These are phyloP conservation scores for Chalcosyrphus nemorum DNA, from an alignment of 2,888 invertebrate genomes.

Conservation along the genomic window DNA sequence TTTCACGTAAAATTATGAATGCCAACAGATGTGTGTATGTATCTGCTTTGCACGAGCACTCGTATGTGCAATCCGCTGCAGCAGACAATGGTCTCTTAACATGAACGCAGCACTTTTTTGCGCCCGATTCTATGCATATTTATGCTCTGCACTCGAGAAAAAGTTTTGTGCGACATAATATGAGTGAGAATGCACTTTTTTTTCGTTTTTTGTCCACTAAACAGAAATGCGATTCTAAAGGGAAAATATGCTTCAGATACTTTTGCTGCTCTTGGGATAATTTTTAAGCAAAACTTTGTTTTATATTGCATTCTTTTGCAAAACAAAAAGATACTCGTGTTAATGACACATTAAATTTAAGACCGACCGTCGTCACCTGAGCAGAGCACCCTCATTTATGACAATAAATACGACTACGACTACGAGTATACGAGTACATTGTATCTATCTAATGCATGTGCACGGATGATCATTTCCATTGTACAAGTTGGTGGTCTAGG, in stretches of 20 bases:
- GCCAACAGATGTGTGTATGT: constrained; percentile 23
- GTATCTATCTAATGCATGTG: constrained; percentile 29
- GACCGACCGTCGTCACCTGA: constrained; percentile 55
- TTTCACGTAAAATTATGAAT: constrained; percentile 68
- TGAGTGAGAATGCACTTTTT: constrained; percentile 33
- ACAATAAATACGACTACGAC: constrained; percentile 51
- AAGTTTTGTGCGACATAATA: constrained; percentile 56
- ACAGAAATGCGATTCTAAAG: neutral
- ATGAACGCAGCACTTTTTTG: constrained; percentile 28
- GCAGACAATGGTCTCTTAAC: constrained; percentile 61
- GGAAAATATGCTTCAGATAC: neutral
- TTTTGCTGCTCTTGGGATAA: neutral
- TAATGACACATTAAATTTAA: constrained; percentile 69
- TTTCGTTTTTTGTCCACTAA: neutral
- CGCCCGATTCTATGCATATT: constrained; percentile 52
- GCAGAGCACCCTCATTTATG: constrained; percentile 50
- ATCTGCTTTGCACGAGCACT: constrained; percentile 12
- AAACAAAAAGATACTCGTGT: constrained; percentile 28
- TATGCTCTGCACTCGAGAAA: constrained; percentile 28
- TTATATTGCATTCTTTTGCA: constrained; percentile 15
- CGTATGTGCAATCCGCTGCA: constrained; percentile 37
- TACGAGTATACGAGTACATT: no score
- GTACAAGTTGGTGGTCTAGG: neutral
- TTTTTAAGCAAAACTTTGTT: constrained; percentile 30
- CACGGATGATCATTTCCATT: constrained; percentile 39